Conservation (phyloP, 2,888 invertebrate species). For the Trichogramma dendrolimi region DNA sequence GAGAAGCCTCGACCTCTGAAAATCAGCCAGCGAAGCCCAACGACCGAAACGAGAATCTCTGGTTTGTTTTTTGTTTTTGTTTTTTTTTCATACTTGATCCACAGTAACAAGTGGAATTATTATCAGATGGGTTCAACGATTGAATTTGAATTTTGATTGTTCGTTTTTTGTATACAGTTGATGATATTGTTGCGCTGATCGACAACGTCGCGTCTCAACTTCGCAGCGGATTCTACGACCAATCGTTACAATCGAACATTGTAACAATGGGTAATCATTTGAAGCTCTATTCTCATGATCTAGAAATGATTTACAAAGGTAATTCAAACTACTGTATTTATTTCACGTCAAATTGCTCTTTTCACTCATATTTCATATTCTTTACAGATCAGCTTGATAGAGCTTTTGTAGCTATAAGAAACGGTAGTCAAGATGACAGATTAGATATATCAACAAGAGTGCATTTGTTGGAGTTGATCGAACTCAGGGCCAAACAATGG, state of each 20-base stretch:
- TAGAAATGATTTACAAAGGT: conserved; percentile 75
- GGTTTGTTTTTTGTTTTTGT: conserved; percentile 38
- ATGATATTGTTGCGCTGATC: conserved; percentile 76
- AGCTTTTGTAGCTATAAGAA: conserved; percentile 80
- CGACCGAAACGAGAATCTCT: conserved; percentile 48
- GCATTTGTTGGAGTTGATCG: conserved; percentile 86
- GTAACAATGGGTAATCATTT: conserved; percentile 75
- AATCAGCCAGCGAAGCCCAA: conserved; percentile 46
- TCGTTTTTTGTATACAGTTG: conserved; percentile 45
- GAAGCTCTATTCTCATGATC: conserved; percentile 69
- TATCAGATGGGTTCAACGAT: background rate
- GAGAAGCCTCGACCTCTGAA: conserved; percentile 73
- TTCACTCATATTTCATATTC: background rate
- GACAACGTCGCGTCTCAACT: conserved; percentile 76
- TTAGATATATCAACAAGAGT: conserved; percentile 81
- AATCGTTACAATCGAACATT: conserved; percentile 68
- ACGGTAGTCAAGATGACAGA: conserved; percentile 83
- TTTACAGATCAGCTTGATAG: conserved; percentile 69
- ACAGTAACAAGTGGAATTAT: conserved; percentile 2
- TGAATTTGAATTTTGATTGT: background rate
- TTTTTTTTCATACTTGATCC: background rate
- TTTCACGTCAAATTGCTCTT: background rate
- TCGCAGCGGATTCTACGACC: conserved; percentile 70
- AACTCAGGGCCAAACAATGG: conserved; percentile 89
- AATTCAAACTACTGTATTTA: conserved; percentile 13